Evolutionary conservation across 2,113 vertebrate genomes (phyloP), one percentile per base, ranked within the genome.

Genomic region (Syngnathus floridae): DNA sequence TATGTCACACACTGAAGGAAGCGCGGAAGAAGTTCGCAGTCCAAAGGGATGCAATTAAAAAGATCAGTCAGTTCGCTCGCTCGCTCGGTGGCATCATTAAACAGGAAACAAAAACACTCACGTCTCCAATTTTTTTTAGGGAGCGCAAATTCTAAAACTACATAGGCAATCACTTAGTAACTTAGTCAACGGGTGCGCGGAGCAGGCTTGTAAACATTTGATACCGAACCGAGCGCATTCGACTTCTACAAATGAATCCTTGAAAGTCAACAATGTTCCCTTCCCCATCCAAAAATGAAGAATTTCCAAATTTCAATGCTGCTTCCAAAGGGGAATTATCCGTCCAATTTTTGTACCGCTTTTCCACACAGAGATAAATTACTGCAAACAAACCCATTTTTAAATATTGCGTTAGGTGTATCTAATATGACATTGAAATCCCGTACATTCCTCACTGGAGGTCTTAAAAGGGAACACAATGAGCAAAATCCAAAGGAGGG

Each of bases 31-130:
- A 58, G 69, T 11, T 31, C 52, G 1, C 12, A 58, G 75, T 84
- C 84, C 76, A 75, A 82, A 70, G 82, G 84, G 81, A 85, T 46
- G 66, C 78, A 83, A 86, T 88, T 86, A 86, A 84, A 83, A 82
- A 79, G 67, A 80, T 76, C 69, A 77, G 65, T 76, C 57, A 21
- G 73, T 43, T 51, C 48, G 63, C 68, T 61, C 61, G 26, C 26
- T 26, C 26, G 26, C 26, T 26, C 26, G 26, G 64, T 10, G 46
- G 54, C 70, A 81, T 81, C 82, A 72, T 81, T 79, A 86, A 69
- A 62, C 74, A 77, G 71, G 68, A 82, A 82, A 79, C 76, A 60
- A 75, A 81, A 60, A 52, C 52, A 65, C 36, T n/a, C 12, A 8
- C 54, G 37, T 22, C 59, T 38, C 26, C 26, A 31, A 2, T 60